These are phyloP conservation scores for Poeciliopsis infans DNA, from an alignment of 2,797 vertebrate species.

Conservation along the genomic window DNA sequence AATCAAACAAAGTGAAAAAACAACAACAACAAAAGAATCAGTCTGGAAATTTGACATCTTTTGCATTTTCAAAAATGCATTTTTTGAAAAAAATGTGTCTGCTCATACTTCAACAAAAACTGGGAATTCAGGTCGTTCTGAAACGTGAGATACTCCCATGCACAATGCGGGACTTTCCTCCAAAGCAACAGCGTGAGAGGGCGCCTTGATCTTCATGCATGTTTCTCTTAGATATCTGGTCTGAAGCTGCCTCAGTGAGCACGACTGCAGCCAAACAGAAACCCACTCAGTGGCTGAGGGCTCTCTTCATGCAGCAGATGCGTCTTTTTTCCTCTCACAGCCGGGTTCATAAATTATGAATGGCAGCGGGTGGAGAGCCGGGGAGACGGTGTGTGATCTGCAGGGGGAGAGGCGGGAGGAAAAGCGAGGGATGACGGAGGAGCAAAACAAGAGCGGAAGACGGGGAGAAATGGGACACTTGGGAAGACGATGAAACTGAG, in stretches of 20 bases:
- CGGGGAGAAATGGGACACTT: constrained; percentile 20
- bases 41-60: not conserved
- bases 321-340: constrained; percentile 34
- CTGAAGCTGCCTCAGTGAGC: constrained; percentile 20
- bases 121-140: not conserved
- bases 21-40: too few species aligned
- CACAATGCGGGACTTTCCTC: not conserved
- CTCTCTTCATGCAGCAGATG: constrained; percentile 52
- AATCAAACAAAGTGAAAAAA: not conserved
- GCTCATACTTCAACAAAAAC: too few species aligned
- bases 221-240: constrained; percentile 7
- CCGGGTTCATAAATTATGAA: constrained; percentile 70
- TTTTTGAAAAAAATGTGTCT: too few species aligned
- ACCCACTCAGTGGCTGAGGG: not conserved
- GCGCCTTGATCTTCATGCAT: not conserved
- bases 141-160: not conserved
- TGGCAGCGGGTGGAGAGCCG: constrained; percentile 27
- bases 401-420: constrained; percentile 20
- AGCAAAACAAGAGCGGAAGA: constrained; percentile 13
- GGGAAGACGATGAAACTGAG: constrained; percentile 13
- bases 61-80: not conserved
- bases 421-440: constrained; percentile 31
- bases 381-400: constrained; percentile 30
- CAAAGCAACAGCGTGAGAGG: not conserved
- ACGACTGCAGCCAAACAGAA: constrained; percentile 7